Base-by-base conservation (phyloP, 1,140 invertebrate genomes). In the Camponotus pennsylvanicus region DNA sequence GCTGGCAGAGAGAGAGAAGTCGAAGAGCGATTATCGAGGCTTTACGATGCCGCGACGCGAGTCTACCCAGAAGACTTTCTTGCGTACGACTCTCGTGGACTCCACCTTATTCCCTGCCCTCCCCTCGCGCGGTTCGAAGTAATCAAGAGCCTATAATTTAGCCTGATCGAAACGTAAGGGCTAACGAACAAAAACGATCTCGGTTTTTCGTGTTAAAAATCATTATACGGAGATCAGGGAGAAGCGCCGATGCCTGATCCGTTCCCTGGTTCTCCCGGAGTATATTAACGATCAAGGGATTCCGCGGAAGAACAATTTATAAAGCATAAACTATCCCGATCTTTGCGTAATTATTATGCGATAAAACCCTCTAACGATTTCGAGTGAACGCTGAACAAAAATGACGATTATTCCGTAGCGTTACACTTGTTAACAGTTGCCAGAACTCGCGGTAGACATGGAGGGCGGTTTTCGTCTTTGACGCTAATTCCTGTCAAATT, bases 81-180 rank as follows among this genome's bases (percentile, higher is more conserved):
- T 86, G 80, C 75, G 40, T 88, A 87, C 45, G 40, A 57, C 69
- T 78, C 55, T 71, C 63, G 32, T 52, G 71, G 34, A 82, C 77
- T 52, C 52, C 52, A 70, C 40, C 77, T 80, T 49, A 27, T 18
- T 37, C 55, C 64, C 27, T 18, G 11, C 42, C n/a, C 88, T 85
- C 85, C 70, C 82, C 80, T 75, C 87, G 77, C 86, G 52, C 82
- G 73, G 86, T 92, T 91, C 90, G 92, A 88, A 92, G 94, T 94
- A 95, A 95, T 95, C 94, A 95, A 95, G 92, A 93, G 93, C 93
- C 94, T 95, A 95, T 95, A 95, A 95, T 95, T 95, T 95, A 95
- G 92, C 92, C 91, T 91, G 94, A 95, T 95, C 94, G 94, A 95
- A 94, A 93, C 88, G 89, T 91, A 93, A 89, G 91, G 92, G 89